These are phyloP conservation scores for Leptinotarsa juncta DNA, from an alignment of 2,888 invertebrate genomes.

Conservation along the genomic window DNA sequence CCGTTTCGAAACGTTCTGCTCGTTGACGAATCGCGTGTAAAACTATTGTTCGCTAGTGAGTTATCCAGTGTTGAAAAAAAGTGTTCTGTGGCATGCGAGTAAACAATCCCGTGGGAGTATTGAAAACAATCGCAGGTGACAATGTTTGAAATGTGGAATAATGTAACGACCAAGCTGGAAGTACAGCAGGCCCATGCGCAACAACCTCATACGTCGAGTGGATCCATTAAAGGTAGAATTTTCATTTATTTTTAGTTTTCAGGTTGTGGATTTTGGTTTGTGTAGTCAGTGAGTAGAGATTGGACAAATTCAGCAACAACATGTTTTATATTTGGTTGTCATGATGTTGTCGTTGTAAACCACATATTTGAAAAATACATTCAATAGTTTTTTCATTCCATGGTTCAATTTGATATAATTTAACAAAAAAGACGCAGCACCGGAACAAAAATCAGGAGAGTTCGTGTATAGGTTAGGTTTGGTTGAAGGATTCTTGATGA, in stretches of 20 bases:
- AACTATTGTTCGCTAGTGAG: slow-evolving; percentile 16
- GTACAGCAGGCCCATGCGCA: slow-evolving; percentile 74
- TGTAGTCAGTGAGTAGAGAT: background rate
- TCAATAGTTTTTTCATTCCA: too few relatives aligned
- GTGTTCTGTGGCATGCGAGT: slow-evolving; percentile 19
- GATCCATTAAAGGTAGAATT: slow-evolving; percentile 82
- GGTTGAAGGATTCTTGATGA: too few relatives aligned
- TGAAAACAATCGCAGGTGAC: slow-evolving; percentile 59
- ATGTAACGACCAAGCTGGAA: slow-evolving; percentile 81
- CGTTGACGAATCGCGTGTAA: background rate
- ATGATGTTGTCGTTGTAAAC: too few relatives aligned
- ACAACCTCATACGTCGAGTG: slow-evolving; percentile 83
- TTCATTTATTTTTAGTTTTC: background rate
- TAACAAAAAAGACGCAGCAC: too few relatives aligned
- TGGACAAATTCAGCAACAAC: background rate
- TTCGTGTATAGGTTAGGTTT: too few relatives aligned
- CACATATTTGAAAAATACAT: too few relatives aligned
- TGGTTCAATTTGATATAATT: too few relatives aligned
- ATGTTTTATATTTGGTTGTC: too few relatives aligned
- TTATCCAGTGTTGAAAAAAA: background rate
- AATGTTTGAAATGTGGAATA: slow-evolving; percentile 88
- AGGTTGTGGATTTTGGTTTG: background rate
- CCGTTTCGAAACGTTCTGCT: background rate
- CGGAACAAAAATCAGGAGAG: too few relatives aligned
- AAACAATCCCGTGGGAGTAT: slow-evolving; percentile 21